These are phyloP conservation scores for Orestias chungarensis DNA, from an alignment of 2,797 vertebrate genomes.

Conservation along the genomic window DNA sequence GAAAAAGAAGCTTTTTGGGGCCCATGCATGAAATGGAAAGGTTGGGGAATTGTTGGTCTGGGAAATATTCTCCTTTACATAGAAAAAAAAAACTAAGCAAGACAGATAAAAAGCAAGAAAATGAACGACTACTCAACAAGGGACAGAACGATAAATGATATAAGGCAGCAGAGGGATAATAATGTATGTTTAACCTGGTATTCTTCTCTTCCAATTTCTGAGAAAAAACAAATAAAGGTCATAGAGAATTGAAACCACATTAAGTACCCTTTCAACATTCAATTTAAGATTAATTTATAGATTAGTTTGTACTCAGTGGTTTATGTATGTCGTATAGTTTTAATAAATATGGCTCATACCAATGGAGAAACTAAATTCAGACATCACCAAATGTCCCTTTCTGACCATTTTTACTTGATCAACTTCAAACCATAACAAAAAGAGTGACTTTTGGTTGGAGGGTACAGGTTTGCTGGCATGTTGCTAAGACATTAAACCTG, in stretches of 20 bases:
- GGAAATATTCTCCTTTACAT: too few relatives aligned
- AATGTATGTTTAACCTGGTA: constrained; percentile 85
- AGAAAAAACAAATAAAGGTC: constrained; percentile 53
- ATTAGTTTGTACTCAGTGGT: too few relatives aligned
- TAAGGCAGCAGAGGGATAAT: constrained; percentile 11
- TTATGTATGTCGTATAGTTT: too few relatives aligned
- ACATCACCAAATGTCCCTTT: background rate
- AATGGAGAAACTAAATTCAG: background rate
- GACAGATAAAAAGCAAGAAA: too few relatives aligned
- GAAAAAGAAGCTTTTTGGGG: too few relatives aligned
- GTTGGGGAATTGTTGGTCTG: too few relatives aligned
- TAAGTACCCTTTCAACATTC: too few relatives aligned
- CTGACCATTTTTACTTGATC: background rate
- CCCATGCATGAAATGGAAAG: too few relatives aligned
- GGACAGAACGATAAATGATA: background rate
- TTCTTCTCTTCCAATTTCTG: constrained; percentile 89
- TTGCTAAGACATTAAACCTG: background rate
- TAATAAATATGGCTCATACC: background rate
- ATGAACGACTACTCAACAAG: constrained; percentile 3
- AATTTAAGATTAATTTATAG: too few relatives aligned
- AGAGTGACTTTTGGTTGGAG: background rate
- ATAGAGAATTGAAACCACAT: constrained; percentile 11
- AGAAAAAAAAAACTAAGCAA: too few relatives aligned
- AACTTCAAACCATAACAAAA: background rate
- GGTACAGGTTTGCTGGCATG: too few relatives aligned